phyloP scores from a whole-genome alignment of 2,113 vertebrate genomes.

The Nymphicus hollandicus region DNA sequence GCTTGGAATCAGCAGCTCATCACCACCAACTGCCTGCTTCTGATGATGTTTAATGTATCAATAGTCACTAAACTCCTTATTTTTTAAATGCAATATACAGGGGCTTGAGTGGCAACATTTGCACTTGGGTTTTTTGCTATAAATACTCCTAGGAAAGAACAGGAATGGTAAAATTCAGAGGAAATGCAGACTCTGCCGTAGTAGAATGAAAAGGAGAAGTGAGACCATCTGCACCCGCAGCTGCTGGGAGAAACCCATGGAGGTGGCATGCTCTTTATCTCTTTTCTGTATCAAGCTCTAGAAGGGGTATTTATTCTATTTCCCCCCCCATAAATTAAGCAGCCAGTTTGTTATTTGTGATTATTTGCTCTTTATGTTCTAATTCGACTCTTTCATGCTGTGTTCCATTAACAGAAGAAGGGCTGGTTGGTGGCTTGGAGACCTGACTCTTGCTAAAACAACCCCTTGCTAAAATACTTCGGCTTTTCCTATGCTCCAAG shows the following conservation, averaged over 20 bases:
- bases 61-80: neutral
- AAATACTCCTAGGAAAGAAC: neutral
- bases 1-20: neutral
- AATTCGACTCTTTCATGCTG: neutral
- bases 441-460: neutral
- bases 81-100: rapidly evolving
- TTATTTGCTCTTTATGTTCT: neutral
- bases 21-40: neutral
- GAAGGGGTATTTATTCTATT: neutral
- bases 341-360: neutral
- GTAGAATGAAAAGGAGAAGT: neutral
- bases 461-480: neutral
- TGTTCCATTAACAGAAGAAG: neutral
- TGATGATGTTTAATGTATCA: rapidly evolving
- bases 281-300: neutral
- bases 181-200: neutral
- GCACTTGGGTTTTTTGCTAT: neutral
- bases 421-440: neutral
- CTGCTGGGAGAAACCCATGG: neutral
- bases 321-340: neutral
- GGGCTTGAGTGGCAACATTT: rapidly evolving
- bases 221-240: neutral
- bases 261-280: neutral
- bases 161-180: neutral
- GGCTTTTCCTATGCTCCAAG: neutral